Evolutionary conservation across 2,888 invertebrate species (phyloP), one percentile per base, ranked within the genome.

Genomic region (Gandaritis pyraliata): DNA sequence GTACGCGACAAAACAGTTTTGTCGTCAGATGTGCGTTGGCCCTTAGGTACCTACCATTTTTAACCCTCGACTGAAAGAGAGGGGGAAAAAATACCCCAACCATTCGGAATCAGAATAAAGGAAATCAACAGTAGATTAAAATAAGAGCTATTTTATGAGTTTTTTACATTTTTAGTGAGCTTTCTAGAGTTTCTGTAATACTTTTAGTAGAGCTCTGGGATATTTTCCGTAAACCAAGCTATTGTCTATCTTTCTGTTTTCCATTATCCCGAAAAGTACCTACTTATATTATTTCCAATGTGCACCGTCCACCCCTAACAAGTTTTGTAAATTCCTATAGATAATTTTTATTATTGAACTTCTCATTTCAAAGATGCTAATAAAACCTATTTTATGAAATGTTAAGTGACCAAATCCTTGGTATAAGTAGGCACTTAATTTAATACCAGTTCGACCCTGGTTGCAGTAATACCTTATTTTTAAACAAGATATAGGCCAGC

Each of bases 371-470:
- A 58, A 50, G 58, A 59, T 43, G 39, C 12, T 49, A 50, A 18
- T 45, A 48, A 53, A 56, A 64, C 64, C 59, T 36, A 59, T 64
- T 56, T 54, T 1, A 45, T 64, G 51, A 57, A 56, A 59, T 64
- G 45, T 29, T 51, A 56, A 33, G 55, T 64, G 59, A 64, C 59
- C 46, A 57, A 64, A 60, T 64, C 64, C 64, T 64, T 59, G 59
- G 48, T 56, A 16, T 52, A 43, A 51, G 23, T 43, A 18, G 41
- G 41, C 15, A 41, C 41, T 45, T 60, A 56, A 52, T 50, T 47
- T 53, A 52, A 43, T 49, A 41, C 62, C 53, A 10, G 43, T 30
- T 38, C 57, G 64, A 64, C 64, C 67, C 60, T 68, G 62, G 58
- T 43, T 61, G 36, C 36, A 47, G 23, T 33, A 46, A 45, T 61